Conservation (phyloP, 2,113 vertebrate species). For the Acanthisitta chloris region DNA sequence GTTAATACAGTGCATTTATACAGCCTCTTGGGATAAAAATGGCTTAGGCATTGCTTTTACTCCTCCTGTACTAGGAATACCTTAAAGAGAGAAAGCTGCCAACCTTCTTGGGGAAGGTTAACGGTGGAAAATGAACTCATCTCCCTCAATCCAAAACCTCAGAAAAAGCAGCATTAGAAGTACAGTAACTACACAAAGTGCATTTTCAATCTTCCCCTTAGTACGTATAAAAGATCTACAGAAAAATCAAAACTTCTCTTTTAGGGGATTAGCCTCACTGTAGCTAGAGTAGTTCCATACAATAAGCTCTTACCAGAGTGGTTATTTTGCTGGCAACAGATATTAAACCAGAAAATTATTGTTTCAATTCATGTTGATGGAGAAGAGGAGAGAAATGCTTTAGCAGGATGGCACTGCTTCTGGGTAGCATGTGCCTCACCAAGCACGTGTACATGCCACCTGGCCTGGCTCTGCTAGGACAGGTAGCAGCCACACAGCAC, state of each 20-base stretch:
- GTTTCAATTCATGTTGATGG: not conserved
- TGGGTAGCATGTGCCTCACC: not conserved
- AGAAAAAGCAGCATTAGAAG: not conserved
- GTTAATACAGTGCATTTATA: too few relatives aligned
- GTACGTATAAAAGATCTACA: not conserved
- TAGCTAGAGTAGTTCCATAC: not conserved
- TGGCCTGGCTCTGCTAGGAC: not conserved
- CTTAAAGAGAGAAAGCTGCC: not conserved
- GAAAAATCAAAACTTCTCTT: not conserved
- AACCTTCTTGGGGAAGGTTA: not conserved
- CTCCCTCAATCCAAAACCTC: not conserved
- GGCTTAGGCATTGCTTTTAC: not conserved
- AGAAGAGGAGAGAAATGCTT: not conserved
- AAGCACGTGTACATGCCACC: rapidly evolving
- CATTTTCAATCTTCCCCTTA: not conserved
- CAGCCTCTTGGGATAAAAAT: not conserved
- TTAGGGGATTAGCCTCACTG: not conserved
- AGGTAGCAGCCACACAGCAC: not conserved
- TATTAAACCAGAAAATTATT: not conserved
- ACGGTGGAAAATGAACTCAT: not conserved
- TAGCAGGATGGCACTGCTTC: not conserved
- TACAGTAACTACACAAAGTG: not conserved
- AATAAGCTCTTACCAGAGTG: not conserved
- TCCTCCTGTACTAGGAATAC: not conserved
- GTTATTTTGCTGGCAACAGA: not conserved